Evolutionary conservation across 2,888 invertebrate species (phyloP).

Genomic region (Suillia variegata): DNA sequence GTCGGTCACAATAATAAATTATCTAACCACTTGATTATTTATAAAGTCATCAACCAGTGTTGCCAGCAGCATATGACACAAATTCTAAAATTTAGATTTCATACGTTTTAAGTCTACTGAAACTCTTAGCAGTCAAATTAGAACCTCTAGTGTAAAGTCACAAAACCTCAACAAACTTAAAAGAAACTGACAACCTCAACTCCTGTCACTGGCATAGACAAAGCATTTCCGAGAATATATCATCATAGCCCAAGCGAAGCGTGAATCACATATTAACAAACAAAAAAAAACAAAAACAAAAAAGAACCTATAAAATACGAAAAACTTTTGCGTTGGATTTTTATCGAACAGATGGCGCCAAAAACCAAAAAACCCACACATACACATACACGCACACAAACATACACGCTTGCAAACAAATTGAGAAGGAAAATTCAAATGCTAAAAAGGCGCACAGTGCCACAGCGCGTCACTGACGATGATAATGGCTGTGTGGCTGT

Average conservation of each 20-base stretch:
- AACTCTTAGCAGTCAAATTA: no score
- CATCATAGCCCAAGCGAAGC: neutral
- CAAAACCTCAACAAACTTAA: no score
- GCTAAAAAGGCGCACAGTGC: conserved; percentile 5
- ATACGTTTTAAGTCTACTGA: no score
- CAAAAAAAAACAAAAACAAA: conserved; percentile 1
- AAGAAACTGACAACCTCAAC: conserved; percentile 18
- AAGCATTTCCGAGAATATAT: no score
- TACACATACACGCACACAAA: conserved; percentile 5
- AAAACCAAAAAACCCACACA: conserved; percentile 15
- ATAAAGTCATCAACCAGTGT: conserved; percentile 19
- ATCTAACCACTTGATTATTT: neutral
- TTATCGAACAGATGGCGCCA: conserved; percentile 33
- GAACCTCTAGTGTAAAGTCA: no score
- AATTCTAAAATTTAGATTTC: no score
- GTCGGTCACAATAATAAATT: neutral
- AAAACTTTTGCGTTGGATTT: conserved; percentile 24
- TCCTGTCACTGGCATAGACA: neutral
- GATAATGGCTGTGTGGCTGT: neutral
- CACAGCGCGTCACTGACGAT: neutral
- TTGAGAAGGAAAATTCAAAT: conserved; percentile 19
- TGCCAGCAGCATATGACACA: no score
- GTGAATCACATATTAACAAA: conserved; percentile 25
- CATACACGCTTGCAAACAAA: conserved; percentile 15
- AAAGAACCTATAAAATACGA: neutral